These are phyloP conservation scores for Drosophila pseudoobscura DNA, from an alignment of 1,140 invertebrate species.

Conservation along the genomic window DNA sequence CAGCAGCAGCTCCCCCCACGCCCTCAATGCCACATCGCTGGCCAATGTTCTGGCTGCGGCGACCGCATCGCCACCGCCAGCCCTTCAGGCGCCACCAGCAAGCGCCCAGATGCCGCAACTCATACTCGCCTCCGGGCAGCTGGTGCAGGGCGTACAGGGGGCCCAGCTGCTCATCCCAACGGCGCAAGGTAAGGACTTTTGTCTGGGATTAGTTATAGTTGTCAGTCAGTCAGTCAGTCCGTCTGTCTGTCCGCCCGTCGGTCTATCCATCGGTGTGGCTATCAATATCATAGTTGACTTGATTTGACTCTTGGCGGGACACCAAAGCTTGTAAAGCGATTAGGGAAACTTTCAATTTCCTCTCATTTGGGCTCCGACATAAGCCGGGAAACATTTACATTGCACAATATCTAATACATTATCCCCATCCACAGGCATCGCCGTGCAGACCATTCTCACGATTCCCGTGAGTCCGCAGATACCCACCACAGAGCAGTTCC, in stretches of 20 bases:
- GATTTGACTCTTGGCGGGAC: slow-evolving; percentile 48
- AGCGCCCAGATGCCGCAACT: slow-evolving; percentile 83
- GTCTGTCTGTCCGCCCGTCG: not conserved
- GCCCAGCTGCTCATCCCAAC: slow-evolving; percentile 96
- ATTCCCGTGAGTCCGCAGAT: slow-evolving; percentile 94
- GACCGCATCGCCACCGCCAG: slow-evolving; percentile 83
- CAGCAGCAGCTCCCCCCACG: slow-evolving; percentile 64
- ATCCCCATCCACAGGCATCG: slow-evolving; percentile 88
- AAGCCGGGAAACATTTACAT: not conserved
- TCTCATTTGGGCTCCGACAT: not conserved
- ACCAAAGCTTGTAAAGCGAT: slow-evolving; percentile 63
- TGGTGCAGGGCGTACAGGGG: slow-evolving; percentile 95
- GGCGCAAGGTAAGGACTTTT: slow-evolving; percentile 90
- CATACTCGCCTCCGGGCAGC: slow-evolving; percentile 94
- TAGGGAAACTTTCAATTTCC: slow-evolving; percentile 73
- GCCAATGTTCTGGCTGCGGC: slow-evolving; percentile 77
- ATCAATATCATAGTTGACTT: slow-evolving; percentile 79
- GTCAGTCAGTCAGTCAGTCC: no score
- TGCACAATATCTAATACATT: not conserved
- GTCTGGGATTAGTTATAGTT: slow-evolving; percentile 37
- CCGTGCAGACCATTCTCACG: slow-evolving; percentile 96
- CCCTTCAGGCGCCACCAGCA: slow-evolving; percentile 83
- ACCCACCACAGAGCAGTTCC: slow-evolving; percentile 86
- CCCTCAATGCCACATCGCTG: slow-evolving; percentile 66
- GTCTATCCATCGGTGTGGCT: slow-evolving; percentile 27